Conservation (phyloP, 2,888 invertebrate species). For the Acrobeloides nanus region DNA sequence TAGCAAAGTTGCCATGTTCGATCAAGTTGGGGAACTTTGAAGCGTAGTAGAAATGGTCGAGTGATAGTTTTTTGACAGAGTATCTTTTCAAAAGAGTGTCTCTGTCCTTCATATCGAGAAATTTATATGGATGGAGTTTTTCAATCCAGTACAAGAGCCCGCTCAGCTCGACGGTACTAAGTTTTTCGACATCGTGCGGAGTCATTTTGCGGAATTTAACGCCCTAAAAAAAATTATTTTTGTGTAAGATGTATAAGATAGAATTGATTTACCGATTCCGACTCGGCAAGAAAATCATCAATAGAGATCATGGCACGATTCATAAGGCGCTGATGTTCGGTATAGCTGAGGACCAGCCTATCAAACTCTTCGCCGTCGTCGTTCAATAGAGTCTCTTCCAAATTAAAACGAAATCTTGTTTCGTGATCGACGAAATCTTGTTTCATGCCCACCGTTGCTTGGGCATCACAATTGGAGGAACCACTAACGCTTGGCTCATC, state of each 20-base stretch:
- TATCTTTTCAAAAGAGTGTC: conserved; percentile 31
- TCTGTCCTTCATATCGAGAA: conserved; percentile 30
- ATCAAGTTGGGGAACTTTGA: conserved; percentile 33
- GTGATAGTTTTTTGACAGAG: conserved; percentile 41
- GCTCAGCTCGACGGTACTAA: conserved; percentile 39
- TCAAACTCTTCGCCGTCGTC: conserved; percentile 21
- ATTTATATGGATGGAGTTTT: conserved; percentile 34
- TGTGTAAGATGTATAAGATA: not conserved
- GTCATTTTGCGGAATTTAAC: conserved; percentile 31
- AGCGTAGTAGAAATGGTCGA: conserved; percentile 47
- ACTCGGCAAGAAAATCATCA: conserved; percentile 32
- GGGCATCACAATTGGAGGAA: not conserved
- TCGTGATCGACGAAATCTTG: too few species aligned
- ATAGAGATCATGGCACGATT: conserved; percentile 33
- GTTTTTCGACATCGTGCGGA: conserved; percentile 37
- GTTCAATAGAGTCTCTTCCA: too few species aligned
- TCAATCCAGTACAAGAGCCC: conserved; percentile 50
- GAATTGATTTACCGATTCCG: conserved; percentile 10
- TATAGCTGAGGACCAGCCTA: conserved; percentile 27
- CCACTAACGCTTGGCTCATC: not conserved
- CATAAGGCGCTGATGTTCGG: conserved; percentile 39
- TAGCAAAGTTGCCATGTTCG: conserved; percentile 35
- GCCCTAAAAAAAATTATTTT: conserved; percentile 13
- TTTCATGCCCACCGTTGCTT: too few species aligned
- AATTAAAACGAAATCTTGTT: too few species aligned